Percentiles rank a stretch among this genome's conserved stretches.
These are phyloP conservation scores for Thripadectes ignobilis DNA, from an alignment of 2,797 vertebrate species.

Conservation along the genomic window DNA sequence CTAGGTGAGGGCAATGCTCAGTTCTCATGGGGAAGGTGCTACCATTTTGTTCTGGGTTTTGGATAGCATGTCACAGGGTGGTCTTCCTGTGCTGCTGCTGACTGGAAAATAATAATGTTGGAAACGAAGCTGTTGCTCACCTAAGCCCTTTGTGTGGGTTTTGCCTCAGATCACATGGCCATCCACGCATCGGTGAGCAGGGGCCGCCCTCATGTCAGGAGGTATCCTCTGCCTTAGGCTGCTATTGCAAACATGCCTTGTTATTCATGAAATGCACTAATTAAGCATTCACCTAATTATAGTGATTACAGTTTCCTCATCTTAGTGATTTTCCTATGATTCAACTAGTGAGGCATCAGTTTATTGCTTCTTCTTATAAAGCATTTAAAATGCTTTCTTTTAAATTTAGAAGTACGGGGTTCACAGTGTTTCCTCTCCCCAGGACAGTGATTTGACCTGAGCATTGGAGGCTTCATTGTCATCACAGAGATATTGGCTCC, in stretches of 20 bases:
- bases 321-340: slow-evolving; percentile 49
- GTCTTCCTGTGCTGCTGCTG: neutral
- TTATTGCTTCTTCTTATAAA: slow-evolving; percentile 31
- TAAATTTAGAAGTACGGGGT: neutral
- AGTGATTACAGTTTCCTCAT: slow-evolving; percentile 62
- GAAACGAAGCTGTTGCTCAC: neutral
- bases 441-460: neutral
- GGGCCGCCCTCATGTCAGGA: neutral
- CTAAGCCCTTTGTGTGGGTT: neutral
- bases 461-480: accelerated
- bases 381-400: neutral
- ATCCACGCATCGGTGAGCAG: neutral
- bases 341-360: slow-evolving; percentile 38
- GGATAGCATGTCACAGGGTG: accelerated
- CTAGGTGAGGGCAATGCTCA: neutral
- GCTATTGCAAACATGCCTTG: slow-evolving; percentile 39
- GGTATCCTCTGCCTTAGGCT: neutral
- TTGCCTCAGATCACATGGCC: neutral
- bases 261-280: slow-evolving; percentile 58
- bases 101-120: neutral
- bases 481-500: neutral
- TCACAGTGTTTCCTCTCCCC: neutral
- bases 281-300: slow-evolving; percentile 67
- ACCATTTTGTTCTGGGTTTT: neutral
- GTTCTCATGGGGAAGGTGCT: neutral